Evolutionary conservation across 2,113 vertebrate genomes (phyloP), one percentile per base, ranked within the genome.

Genomic region (Ardeotis arabs): DNA sequence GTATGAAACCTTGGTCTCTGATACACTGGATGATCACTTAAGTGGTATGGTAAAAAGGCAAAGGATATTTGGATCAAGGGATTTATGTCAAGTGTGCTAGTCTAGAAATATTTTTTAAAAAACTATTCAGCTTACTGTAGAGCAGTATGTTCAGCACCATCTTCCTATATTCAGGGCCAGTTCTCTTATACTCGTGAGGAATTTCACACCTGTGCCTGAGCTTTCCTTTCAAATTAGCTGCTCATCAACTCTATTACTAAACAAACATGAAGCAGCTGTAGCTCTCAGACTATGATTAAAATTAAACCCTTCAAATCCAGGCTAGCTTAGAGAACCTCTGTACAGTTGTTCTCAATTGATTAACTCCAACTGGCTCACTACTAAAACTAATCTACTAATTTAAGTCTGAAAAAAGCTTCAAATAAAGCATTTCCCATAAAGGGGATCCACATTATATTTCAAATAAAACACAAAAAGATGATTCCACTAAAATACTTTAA

Each of bases 201-300:
- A 84, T 89, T 95, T 89, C 85, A 92, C 95, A 97, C 94, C 96
- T 97, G 95, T 92, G 74, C 56, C 81, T 83, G 56, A 80, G 75
- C 56, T 92, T 97, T 92, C 95, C 89, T 93, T 86, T 94, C 95
- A 92, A 84, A 97, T 97, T 96, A 97, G 92, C 89, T 89, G 76
- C 75, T 98, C 91, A 93, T 97, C 96, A 97, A 89, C 82, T 96
- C 96, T 96, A 84, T 95, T 95, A 96, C 93, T 97, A 98, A 98
- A 96, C 94, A 97, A 98, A 97, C 90, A 97, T 55, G 93, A 90
- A 97, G 93, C 97, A 98, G 96, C 95, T 97, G 92, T 94, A 97
- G 84, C 52, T 63, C 73, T 96, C 79, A 91, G 89, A 90, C 87
- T 76, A 83, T 55, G 47, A 90, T 94, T 96, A 97, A 92, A 95